Evolutionary conservation across 2,113 vertebrate genomes (phyloP), one percentile per base, ranked within the genome.

Genomic region (Microtus oregoni): DNA sequence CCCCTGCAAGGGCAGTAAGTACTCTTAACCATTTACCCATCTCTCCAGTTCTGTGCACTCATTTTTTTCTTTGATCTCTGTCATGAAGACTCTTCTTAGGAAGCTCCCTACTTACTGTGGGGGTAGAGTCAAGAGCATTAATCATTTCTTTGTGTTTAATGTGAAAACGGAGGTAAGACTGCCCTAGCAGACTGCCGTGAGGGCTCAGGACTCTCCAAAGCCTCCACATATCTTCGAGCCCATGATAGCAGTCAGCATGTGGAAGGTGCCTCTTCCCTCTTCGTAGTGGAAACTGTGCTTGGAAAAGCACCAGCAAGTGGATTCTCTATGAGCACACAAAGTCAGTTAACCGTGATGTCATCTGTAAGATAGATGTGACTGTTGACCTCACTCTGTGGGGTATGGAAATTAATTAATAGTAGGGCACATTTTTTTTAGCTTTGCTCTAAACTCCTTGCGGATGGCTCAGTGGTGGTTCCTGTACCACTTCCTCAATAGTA

Each of bases 281-380:
- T 90, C 90, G 90, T 79, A 55, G 20, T 92, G 58, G 70, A 85
- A 97, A 83, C 79, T 67, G 38, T 67, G 86, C 90, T 93, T 95
- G 92, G 68, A 76, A 96, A 90, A 90, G 17, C 58, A 77, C 82
- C 95, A 96, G 50, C 32, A 91, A 88, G 61, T 96, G 44, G 28
- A 38, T 94, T 35, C 72, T 97, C 63, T 73, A 14, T 88, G 90
- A 93, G 90, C 92, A 61, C 44, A 79, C 68, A 19, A 44, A 96
- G 70, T 93, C 76, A 90, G 82, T 94, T 96, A 95, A 78, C 86
- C 73, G 81, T 32, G 52, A 81, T 96, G 94, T 92, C 90, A 94
- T 94, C 82, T 92, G 38, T 94, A 94, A 96, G 95, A 97, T 96
- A 95, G 94, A 89, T 97, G 86, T 95, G 77, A 82, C 96, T 86